Conservation (phyloP, 2,888 invertebrate genomes). For the Rhagonycha lutea region DNA sequence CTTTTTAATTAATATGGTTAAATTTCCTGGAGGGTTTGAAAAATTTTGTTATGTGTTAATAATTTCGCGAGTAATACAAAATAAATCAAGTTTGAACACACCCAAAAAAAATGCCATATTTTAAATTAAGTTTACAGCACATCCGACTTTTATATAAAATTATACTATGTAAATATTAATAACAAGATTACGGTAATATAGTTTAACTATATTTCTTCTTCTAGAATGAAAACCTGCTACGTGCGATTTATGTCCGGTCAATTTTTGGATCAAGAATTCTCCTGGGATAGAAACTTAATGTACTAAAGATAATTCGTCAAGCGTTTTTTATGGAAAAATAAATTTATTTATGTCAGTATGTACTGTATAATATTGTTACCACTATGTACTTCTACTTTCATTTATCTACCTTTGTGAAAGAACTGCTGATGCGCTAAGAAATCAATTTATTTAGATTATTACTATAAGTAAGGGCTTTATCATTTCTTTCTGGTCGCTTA, state of each 20-base stretch:
- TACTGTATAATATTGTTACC: no score
- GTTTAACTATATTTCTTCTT: neutral
- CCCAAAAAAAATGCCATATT: neutral
- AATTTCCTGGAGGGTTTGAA: neutral
- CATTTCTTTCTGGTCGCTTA: no score
- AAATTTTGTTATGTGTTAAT: neutral
- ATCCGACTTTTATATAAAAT: neutral
- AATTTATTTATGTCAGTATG: no score
- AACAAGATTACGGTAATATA: neutral
- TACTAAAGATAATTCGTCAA: neutral
- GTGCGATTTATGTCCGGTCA: neutral
- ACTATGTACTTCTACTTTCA: no score
- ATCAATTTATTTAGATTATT: no score
- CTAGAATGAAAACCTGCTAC: neutral
- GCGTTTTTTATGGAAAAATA: neutral
- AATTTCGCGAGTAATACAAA: neutral
- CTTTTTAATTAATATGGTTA: neutral
- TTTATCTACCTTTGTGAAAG: no score
- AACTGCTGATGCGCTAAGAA: no score
- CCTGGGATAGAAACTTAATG: neutral
- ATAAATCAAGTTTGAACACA: neutral
- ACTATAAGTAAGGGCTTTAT: no score
- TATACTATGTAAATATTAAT: neutral
- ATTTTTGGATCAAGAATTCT: neutral
- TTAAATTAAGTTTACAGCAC: neutral